Evolutionary conservation across 2,888 invertebrate species (phyloP).

Genomic region (Stomorhina lunata): DNA sequence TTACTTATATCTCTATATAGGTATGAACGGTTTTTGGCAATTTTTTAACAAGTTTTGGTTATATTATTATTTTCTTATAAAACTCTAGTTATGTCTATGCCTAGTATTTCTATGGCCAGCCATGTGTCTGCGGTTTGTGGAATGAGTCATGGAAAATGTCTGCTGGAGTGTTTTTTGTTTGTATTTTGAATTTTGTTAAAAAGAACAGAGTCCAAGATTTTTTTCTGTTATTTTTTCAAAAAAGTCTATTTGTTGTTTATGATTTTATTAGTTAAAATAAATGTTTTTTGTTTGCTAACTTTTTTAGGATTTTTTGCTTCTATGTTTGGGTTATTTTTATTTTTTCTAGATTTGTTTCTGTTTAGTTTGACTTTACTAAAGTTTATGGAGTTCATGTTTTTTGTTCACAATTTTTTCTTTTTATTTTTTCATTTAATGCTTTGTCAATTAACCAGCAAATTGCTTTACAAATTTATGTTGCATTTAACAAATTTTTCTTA

Average conservation of each 20-base stretch:
- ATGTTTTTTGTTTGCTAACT: constrained; percentile 64
- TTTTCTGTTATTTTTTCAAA: constrained; percentile 61
- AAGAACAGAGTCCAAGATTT: constrained; percentile 63
- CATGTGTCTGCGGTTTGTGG: constrained; percentile 56
- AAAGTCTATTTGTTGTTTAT: constrained; percentile 71
- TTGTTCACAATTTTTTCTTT: constrained; percentile 43
- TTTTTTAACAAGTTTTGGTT: constrained; percentile 63
- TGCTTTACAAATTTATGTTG: constrained; percentile 77
- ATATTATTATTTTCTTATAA: constrained; percentile 57
- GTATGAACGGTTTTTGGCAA: constrained; percentile 35
- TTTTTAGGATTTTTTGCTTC: constrained; percentile 45
- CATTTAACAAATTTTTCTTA: constrained; percentile 74
- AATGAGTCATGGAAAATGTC: constrained; percentile 64
- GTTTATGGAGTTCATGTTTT: constrained; percentile 57
- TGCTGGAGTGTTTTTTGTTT: constrained; percentile 28
- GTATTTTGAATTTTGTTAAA: constrained; percentile 17
- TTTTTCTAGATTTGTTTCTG: not conserved
- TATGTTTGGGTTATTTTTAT: constrained; percentile 18
- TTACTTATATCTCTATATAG: constrained; percentile 1
- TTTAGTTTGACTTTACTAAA: constrained; percentile 27
- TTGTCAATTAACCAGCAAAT: constrained; percentile 78
- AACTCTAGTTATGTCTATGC: constrained; percentile 42
- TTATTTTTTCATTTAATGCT: constrained; percentile 70
- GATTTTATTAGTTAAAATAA: constrained; percentile 75
- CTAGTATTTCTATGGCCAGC: constrained; percentile 21